Conservation (phyloP, 2,797 vertebrate species). For the Stomatorhinus walkeri region DNA sequence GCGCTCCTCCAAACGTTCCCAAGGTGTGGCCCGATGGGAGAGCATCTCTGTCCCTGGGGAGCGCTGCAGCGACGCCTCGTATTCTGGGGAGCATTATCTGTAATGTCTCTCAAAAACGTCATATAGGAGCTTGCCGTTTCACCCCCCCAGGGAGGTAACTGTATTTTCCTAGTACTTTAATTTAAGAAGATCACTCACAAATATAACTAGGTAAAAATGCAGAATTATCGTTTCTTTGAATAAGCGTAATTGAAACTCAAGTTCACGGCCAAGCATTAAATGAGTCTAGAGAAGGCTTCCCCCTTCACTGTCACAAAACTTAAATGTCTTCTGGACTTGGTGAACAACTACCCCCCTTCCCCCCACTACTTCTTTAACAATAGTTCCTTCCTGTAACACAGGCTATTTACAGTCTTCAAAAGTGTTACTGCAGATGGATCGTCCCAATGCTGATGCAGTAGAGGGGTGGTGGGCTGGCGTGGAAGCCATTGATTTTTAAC, state of each 20-base stretch:
- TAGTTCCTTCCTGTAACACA: constrained; percentile 5
- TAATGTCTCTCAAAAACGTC: neutral
- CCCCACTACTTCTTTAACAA: neutral
- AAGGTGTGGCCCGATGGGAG: constrained; percentile 50
- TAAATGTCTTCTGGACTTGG: neutral
- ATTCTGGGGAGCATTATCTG: constrained; percentile 47
- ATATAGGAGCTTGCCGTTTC: neutral
- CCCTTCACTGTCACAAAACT: neutral
- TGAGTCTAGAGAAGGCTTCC: neutral
- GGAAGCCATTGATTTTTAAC: constrained; percentile 13
- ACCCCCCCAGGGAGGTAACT: neutral
- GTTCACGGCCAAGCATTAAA: neutral
- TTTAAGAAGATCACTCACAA: neutral
- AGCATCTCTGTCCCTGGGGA: constrained; percentile 48
- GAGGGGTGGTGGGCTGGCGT: neutral
- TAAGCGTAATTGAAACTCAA: neutral
- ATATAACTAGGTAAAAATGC: neutral
- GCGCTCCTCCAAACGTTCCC: constrained; percentile 49
- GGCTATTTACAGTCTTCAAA: constrained; percentile 10
- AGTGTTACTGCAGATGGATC: neutral
- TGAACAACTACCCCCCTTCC: neutral
- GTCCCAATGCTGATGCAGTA: neutral
- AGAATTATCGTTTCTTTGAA: neutral
- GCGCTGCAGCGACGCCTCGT: constrained; percentile 50
- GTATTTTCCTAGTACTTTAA: neutral